These are phyloP conservation scores for Parotia lawesii DNA, from an alignment of 2,113 vertebrate genomes.

Conservation along the genomic window DNA sequence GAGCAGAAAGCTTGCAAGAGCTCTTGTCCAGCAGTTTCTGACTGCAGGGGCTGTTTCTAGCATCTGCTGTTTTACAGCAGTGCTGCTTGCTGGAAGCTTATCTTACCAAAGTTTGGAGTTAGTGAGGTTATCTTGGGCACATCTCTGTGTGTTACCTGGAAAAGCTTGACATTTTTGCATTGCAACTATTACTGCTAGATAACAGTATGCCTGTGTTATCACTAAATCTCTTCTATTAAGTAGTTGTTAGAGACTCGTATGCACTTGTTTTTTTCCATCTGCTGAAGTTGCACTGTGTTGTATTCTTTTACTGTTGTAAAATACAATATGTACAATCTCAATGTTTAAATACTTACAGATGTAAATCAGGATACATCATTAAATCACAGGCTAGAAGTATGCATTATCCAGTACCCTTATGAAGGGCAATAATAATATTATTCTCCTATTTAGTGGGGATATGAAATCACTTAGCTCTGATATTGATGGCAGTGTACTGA, in stretches of 20 bases:
- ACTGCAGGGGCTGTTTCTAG: neutral
- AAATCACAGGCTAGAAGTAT: neutral
- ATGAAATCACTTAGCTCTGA: neutral
- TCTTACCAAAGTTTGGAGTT: neutral
- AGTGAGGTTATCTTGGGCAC: conserved; percentile 2
- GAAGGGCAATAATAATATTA: neutral
- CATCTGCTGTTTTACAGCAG: neutral
- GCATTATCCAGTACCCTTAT: neutral
- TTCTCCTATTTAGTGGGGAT: neutral
- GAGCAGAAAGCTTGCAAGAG: neutral
- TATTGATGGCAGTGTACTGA: neutral
- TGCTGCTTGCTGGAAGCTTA: neutral
- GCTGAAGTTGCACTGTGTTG: neutral
- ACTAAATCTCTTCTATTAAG: neutral
- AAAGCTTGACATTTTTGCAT: neutral
- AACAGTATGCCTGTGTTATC: neutral
- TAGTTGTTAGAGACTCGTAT: neutral
- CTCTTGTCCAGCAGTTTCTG: neutral
- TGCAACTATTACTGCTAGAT: neutral
- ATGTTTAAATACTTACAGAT: neutral
- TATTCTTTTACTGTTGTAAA: neutral
- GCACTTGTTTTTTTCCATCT: neutral
- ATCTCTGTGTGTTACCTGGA: neutral
- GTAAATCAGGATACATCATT: neutral
- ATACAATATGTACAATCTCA: neutral